Conservation (phyloP, 2,888 invertebrate species). For the Eucriotettix oculatus region DNA sequence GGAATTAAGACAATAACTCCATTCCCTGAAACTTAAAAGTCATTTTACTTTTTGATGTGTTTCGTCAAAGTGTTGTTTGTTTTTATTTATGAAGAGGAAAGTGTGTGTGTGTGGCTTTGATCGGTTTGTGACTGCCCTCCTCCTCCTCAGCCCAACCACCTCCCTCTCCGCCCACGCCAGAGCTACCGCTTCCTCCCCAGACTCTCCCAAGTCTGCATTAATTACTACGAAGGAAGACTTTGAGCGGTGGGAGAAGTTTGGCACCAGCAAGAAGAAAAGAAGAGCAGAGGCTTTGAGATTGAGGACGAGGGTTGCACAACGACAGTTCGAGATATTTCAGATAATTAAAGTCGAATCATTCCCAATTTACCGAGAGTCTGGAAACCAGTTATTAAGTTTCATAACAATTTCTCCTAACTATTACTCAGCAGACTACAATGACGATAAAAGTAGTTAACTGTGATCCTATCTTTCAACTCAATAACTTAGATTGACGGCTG, state of each 20-base stretch:
- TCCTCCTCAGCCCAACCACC: no score
- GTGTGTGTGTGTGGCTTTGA: no score
- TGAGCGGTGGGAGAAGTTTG: no score
- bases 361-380: slow-evolving; percentile 3
- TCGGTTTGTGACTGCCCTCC: no score
- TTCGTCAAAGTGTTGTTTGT: no score
- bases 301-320: not conserved
- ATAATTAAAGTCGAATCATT: slow-evolving; percentile 9
- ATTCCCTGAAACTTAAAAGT: no score
- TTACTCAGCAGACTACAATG: not conserved
- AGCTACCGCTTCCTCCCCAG: not conserved
- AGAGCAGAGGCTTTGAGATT: not conserved
- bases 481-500: no score
- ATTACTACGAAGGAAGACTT: not conserved
- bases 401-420: not conserved
- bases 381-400: slow-evolving; percentile 5
- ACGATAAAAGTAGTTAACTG: not conserved
- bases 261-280: not conserved
- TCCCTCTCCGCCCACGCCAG: not conserved
- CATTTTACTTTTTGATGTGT: no score
- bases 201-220: not conserved
- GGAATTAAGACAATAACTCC: no score
- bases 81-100: no score
- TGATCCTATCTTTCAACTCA: no score
- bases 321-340: slow-evolving; percentile 1